Conservation (phyloP, 2,888 invertebrate genomes). For the Ormia ochracea region DNA sequence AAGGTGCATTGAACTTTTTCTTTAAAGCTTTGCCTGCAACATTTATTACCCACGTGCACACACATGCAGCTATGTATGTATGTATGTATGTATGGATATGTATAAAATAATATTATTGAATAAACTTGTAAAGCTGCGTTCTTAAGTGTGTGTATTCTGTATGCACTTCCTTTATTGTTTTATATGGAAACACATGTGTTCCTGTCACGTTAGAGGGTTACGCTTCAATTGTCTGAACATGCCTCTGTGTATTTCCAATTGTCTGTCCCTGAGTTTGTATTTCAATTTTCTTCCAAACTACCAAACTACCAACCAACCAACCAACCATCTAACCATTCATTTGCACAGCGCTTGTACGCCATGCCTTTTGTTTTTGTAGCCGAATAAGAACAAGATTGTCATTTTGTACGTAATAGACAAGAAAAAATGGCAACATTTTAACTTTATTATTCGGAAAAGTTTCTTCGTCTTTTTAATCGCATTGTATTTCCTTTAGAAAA, state of each 20-base stretch:
- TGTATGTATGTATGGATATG: too few species aligned
- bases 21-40: too few species aligned
- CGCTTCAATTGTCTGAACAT: slow-evolving; percentile 54
- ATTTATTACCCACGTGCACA: too few species aligned
- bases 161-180: slow-evolving; percentile 25
- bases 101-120: background rate
- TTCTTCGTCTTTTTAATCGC: slow-evolving; percentile 2
- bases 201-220: slow-evolving; percentile 56
- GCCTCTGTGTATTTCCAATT: background rate
- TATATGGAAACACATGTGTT: slow-evolving; percentile 53
- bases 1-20: too few species aligned
- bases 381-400: background rate
- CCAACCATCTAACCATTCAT: slow-evolving; percentile 28
- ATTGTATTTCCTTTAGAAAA: background rate
- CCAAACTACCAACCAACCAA: background rate
- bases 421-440: slow-evolving; percentile 52
- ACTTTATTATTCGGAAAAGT: slow-evolving; percentile 53
- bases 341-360: background rate
- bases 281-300: background rate
- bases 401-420: slow-evolving; percentile 31
- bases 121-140: background rate
- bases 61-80: too few species aligned
- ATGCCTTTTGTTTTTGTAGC: background rate
- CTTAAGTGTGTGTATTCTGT: background rate
- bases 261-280: background rate